A percentile compares a stretch with the other conserved stretches of the same genome.
Conservation (phyloP, 1,140 invertebrate genomes). For the Himalopsyche phryganea region DNA sequence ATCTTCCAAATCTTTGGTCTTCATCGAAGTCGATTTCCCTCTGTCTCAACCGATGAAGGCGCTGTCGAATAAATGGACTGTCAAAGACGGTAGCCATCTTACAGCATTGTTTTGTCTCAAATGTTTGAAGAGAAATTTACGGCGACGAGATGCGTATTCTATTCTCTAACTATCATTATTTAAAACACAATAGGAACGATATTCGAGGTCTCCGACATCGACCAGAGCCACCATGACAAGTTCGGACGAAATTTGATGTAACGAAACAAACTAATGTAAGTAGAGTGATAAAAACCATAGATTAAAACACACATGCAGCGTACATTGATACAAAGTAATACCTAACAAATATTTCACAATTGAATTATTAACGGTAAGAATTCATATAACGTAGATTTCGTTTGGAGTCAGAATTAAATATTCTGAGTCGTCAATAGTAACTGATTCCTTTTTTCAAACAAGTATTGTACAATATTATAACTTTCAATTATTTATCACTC, state of each 20-base stretch:
- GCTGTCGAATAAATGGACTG: slow-evolving; percentile 57
- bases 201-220: not conserved
- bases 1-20: slow-evolving; percentile 58
- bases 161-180: slow-evolving; percentile 15
- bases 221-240: slow-evolving; percentile 7
- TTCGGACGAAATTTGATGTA: not conserved
- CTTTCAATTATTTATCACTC: no score
- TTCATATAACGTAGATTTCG: no score
- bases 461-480: no score
- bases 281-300: no score
- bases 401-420: no score
- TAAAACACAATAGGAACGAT: not conserved
- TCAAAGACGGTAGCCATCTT: slow-evolving; percentile 60
- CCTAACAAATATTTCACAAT: no score
- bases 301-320: no score
- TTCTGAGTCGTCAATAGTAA: no score
- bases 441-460: no score
- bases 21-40: slow-evolving; percentile 58
- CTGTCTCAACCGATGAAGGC: slow-evolving; percentile 56
- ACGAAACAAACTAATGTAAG: no score
- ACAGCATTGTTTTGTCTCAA: slow-evolving; percentile 20
- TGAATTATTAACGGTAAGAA: no score
- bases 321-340: no score
- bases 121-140: not conserved
- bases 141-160: not conserved